Evolutionary conservation across 2,888 invertebrate species (phyloP), one percentile per base, ranked within the genome.

Genomic region (Eupithecia pulchellata): DNA sequence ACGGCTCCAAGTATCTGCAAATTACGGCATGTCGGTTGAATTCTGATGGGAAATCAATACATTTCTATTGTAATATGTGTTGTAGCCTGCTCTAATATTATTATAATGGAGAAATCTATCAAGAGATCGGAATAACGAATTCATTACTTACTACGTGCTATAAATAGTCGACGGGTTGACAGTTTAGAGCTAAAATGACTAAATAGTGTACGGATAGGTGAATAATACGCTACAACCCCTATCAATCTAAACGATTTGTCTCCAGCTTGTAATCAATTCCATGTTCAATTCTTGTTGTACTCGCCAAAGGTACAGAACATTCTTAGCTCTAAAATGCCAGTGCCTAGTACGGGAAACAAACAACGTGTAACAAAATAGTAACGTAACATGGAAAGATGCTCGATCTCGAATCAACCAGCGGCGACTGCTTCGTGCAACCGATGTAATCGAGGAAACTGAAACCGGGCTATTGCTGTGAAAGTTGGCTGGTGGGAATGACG

Each of bases 51-150:
- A 94, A 94, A 91, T 89, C 86, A 93, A 93, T 93, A 91, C 86
- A 86, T 90, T 89, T 86, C 93, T 94, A 94, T 93, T 94, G 93
- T 93, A 93, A 93, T 91, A 87, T 93, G 92, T 93, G 93, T 91
- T 87, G 86, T 91, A 92, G 93, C 93, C 93, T 93, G 93, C 91
- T 78, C 83, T 91, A 89, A 92, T 91, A 91, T 84, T 87, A 88
- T n/a, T 84, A 86, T 90, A 91, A 77, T 85, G 89, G 90, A 92
- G 88, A 89, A 91, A 89, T 89, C 91, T 92, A 93, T 91, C 86
- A 85, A 91, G 90, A 92, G 89, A 91, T 91, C 87, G 91, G 90
- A 91, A 86, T 91, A 93, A 93, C 93, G 91, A 88, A 91, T 90
- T 70, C 64, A 69, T 69, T 90, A 86, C 89, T 91, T 93, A 93